phyloP scores from a whole-genome alignment of 2,113 vertebrate species.

The Macrotus californicus region DNA sequence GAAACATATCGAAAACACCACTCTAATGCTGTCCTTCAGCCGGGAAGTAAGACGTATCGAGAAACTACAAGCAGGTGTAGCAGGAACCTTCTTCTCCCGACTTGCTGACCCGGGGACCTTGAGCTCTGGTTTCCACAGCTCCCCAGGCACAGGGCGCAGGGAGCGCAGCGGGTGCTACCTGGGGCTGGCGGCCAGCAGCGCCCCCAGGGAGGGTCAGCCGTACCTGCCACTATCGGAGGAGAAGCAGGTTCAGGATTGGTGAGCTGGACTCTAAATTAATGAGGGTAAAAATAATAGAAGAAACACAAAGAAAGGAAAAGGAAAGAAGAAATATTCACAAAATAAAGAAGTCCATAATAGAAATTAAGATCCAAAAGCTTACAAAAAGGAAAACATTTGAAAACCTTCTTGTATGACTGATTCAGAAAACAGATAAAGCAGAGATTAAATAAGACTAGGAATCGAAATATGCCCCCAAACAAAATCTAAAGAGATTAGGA shows the following conservation, averaged over 20 bases:
- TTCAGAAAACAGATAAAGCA: neutral
- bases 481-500: no score
- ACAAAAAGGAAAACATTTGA: neutral
- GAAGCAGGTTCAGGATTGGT: neutral
- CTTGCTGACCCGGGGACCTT: no score
- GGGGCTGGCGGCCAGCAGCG: rapidly evolving
- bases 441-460: neutral
- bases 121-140: rapidly evolving
- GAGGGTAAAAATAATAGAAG: neutral
- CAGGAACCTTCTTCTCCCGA: neutral
- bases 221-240: rapidly evolving
- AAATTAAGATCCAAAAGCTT: neutral
- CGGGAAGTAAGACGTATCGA: neutral
- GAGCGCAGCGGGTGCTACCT: rapidly evolving
- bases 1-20: neutral
- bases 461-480: neutral
- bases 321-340: neutral
- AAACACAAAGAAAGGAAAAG: neutral
- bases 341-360: neutral
- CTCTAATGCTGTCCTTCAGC: neutral
- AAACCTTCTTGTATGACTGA: neutral
- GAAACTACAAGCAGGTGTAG: neutral
- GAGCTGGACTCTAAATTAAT: neutral
- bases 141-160: neutral
- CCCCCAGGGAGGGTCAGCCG: rapidly evolving